Conservation (phyloP, 2,888 invertebrate genomes). For the Hesperia comma region DNA sequence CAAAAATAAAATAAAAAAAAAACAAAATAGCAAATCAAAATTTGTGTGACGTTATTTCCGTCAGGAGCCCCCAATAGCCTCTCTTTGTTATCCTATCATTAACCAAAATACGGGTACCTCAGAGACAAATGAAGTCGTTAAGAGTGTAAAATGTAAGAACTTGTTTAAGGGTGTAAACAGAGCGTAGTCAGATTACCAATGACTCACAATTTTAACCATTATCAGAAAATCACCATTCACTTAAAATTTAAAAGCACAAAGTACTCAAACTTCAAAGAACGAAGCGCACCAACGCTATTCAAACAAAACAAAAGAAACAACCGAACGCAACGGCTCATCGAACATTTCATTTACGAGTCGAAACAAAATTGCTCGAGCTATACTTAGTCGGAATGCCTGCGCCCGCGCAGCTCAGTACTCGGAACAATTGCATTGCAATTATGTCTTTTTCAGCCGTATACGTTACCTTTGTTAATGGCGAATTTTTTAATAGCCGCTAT, state of each 20-base stretch:
- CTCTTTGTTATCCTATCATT: too few relatives aligned
- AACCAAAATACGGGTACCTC: too few relatives aligned
- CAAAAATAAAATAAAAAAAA: too few relatives aligned
- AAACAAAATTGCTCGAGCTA: neutral
- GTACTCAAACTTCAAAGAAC: neutral
- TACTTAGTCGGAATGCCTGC: slow-evolving; percentile 10
- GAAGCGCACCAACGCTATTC: neutral
- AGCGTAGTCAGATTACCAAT: too few relatives aligned
- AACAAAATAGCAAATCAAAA: too few relatives aligned
- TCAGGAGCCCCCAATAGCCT: too few relatives aligned
- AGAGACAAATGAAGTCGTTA: too few relatives aligned
- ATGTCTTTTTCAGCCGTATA: slow-evolving; percentile 45
- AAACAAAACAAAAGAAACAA: slow-evolving; percentile 5
- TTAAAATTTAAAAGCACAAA: neutral
- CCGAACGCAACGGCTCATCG: slow-evolving; percentile 5
- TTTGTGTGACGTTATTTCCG: too few relatives aligned
- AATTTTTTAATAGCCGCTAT: slow-evolving; percentile 43
- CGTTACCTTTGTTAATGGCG: slow-evolving; percentile 40
- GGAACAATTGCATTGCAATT: slow-evolving; percentile 42
- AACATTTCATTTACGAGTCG: slow-evolving; percentile 3
- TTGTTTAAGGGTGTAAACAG: too few relatives aligned
- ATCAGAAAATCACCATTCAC: neutral
- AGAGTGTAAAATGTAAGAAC: too few relatives aligned
- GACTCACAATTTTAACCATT: too few relatives aligned
- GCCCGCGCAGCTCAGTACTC: slow-evolving; percentile 36